Evolutionary conservation across 35 echinoderm and acorn worm species (phyloP).

Genomic region (Eucidaris tribuloides): DNA sequence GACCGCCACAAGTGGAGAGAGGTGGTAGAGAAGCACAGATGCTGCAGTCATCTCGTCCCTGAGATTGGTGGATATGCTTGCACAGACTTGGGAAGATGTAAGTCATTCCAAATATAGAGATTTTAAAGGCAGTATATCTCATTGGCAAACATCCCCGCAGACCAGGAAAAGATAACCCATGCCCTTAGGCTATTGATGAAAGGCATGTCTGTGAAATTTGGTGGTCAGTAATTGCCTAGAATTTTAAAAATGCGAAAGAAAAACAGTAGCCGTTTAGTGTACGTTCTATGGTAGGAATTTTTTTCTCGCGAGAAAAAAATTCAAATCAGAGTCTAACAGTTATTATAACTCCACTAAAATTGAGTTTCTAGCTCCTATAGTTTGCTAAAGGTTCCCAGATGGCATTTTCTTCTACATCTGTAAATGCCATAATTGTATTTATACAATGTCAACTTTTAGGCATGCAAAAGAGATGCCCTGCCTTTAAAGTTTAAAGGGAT

Average conservation of each 20-base stretch:
- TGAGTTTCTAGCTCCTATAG: too few species aligned
- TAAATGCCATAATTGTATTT: too few species aligned
- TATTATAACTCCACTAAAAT: too few species aligned
- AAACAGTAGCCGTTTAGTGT: background rate
- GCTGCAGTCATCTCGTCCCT: slow-evolving; percentile 26
- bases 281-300: background rate
- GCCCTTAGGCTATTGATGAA: background rate
- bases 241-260: background rate
- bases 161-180: background rate
- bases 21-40: slow-evolving; percentile 9
- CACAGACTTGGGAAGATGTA: slow-evolving; percentile 36
- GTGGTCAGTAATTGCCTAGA: too few species aligned
- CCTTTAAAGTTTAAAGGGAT: too few species aligned
- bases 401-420: too few species aligned
- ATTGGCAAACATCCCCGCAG: background rate
- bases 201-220: background rate
- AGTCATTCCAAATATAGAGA: background rate
- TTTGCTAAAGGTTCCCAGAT: too few species aligned
- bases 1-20: background rate
- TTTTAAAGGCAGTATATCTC: background rate
- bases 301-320: too few species aligned
- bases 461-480: too few species aligned
- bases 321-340: too few species aligned
- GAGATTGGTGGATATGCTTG: slow-evolving; percentile 47
- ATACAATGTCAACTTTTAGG: too few species aligned